Conservation (phyloP, 2,888 invertebrate genomes). For the Sarcophaga caerulescens region DNA sequence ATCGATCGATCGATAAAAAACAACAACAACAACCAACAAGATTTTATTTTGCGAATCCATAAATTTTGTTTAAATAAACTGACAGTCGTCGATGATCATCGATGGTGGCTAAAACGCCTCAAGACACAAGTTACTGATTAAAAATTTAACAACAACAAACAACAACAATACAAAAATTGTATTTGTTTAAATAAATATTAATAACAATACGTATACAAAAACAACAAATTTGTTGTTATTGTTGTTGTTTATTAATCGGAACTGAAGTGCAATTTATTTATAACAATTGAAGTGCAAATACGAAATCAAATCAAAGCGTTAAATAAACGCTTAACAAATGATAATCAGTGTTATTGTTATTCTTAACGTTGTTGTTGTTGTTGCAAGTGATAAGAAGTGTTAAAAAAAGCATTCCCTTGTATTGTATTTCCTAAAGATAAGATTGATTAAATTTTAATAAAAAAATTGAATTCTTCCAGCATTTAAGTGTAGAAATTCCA, state of each 20-base stretch:
- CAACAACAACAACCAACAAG: constrained; percentile 28
- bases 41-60: constrained; percentile 61
- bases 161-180: constrained; percentile 19
- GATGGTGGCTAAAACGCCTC: constrained; percentile 49
- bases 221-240: no score
- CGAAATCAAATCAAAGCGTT: not conserved
- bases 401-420: not conserved
- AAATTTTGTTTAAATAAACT: constrained; percentile 54
- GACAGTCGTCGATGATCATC: constrained; percentile 62
- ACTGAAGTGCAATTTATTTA: not conserved
- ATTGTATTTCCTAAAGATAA: not conserved
- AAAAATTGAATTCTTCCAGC: not conserved
- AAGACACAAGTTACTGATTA: not conserved
- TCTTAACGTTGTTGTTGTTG: constrained; percentile 9
- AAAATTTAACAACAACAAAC: constrained; percentile 15
- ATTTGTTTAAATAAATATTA: constrained; percentile 31
- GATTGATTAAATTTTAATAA: not conserved
- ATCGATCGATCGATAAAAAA: constrained; percentile 44
- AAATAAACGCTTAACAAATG: not conserved
- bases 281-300: not conserved
- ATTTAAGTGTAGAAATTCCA: not conserved
- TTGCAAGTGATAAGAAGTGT: constrained; percentile 1
- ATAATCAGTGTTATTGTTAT: not conserved
- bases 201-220: constrained; percentile 32
- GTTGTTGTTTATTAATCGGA: no score